These are phyloP conservation scores for Myanophis thanlyinensis DNA, from an alignment of 2,113 vertebrate species.

Conservation along the genomic window DNA sequence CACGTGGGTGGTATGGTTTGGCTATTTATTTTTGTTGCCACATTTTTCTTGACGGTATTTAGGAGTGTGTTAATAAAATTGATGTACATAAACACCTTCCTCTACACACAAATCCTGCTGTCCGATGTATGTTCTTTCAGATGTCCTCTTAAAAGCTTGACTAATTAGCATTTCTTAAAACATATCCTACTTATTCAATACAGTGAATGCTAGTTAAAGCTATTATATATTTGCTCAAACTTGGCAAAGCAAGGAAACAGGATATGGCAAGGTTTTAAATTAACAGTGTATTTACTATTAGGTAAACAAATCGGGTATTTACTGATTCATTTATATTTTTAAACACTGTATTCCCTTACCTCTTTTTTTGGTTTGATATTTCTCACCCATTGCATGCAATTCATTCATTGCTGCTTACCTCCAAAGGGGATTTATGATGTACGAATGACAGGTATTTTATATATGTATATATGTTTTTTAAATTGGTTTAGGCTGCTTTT, in stretches of 20 bases:
- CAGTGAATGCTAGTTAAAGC: background rate
- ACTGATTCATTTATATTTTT: background rate
- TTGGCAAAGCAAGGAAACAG: background rate
- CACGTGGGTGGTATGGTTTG: conserved; percentile 8
- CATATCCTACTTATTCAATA: background rate
- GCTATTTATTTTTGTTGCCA: conserved; percentile 13
- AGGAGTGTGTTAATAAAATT: conserved; percentile 7
- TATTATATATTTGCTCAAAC: background rate
- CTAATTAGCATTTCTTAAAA: conserved; percentile 26
- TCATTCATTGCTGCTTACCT: background rate
- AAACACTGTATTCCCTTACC: background rate
- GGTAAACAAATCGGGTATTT: background rate
- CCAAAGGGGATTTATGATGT: background rate
- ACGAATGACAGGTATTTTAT: background rate
- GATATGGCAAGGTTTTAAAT: background rate
- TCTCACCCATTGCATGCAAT: background rate
- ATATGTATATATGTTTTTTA: background rate
- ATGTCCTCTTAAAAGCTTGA: conserved; percentile 39
- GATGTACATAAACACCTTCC: conserved; percentile 20
- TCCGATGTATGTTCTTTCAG: conserved; percentile 34
- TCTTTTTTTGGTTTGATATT: background rate
- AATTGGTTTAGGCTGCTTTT: background rate
- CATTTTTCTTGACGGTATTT: conserved; percentile 10
- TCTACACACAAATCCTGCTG: background rate
- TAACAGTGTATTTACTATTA: background rate